phyloP scores from a whole-genome alignment of 2,113 vertebrate genomes.

The Epinephelus cyanopodus region DNA sequence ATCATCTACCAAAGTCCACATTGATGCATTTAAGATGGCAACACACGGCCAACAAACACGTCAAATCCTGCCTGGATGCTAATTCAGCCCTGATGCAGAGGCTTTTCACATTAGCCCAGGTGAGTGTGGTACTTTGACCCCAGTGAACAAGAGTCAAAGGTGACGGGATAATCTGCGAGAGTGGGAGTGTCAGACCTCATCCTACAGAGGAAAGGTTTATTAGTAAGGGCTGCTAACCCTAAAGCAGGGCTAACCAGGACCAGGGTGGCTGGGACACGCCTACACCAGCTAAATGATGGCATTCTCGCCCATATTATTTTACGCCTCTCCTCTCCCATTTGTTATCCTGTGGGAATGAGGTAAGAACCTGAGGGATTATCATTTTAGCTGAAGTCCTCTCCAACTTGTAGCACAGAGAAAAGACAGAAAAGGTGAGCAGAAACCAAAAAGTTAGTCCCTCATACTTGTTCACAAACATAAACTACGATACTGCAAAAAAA shows the following conservation, averaged over 20 bases:
- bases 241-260: constrained; percentile 76
- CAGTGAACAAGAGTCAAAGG: constrained; percentile 74
- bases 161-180: constrained; percentile 73
- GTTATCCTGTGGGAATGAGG: constrained; percentile 96
- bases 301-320: constrained; percentile 95
- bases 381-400: constrained; percentile 85
- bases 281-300: constrained; percentile 90
- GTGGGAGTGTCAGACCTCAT: constrained; percentile 67
- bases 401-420: constrained; percentile 17
- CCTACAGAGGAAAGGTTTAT: constrained; percentile 85
- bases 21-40: neutral
- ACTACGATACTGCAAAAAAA: neutral
- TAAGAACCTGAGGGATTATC: constrained; percentile 94
- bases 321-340: constrained; percentile 97
- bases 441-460: constrained; percentile 32
- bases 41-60: neutral
- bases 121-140: constrained; percentile 64
- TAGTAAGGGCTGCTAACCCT: constrained; percentile 83
- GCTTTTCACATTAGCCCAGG: constrained; percentile 52
- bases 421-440: constrained; percentile 16
- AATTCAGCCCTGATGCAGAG: constrained; percentile 16
- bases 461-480: constrained; percentile 16
- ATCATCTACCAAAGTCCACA: neutral
- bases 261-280: constrained; percentile 82
- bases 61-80: constrained; percentile 25